Evolutionary conservation across 2,888 invertebrate species (phyloP).

Genomic region (Scaptomyza cyrtandrae): DNA sequence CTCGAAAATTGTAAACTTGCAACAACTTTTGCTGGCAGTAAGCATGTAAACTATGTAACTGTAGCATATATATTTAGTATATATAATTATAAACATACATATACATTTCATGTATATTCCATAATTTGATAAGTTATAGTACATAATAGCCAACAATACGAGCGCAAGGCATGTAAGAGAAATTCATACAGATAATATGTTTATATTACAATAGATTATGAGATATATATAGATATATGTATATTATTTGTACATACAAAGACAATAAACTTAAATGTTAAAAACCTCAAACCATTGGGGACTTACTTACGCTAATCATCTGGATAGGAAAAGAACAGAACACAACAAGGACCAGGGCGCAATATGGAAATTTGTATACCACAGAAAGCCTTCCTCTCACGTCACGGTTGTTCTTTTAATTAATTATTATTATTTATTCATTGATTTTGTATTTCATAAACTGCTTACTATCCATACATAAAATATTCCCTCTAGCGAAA

Average conservation of each 20-base stretch:
- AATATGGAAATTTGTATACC: slow-evolving; percentile 32
- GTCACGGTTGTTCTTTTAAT: background rate
- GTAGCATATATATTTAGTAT: slow-evolving; percentile 43
- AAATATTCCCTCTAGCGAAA: slow-evolving; percentile 1
- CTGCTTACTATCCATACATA: background rate
- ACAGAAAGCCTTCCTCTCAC: slow-evolving; percentile 23
- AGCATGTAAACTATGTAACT: slow-evolving; percentile 81
- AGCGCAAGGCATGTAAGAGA: slow-evolving; percentile 81
- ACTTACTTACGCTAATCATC: slow-evolving; percentile 58
- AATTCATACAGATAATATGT: slow-evolving; percentile 56
- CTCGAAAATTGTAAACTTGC: slow-evolving; percentile 81
- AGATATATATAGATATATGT: slow-evolving; percentile 18
- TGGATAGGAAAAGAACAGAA: slow-evolving; percentile 49
- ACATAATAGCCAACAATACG: slow-evolving; percentile 64
- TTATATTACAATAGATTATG: slow-evolving; percentile 32
- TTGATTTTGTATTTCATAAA: slow-evolving; percentile 1
- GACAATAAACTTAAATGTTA: slow-evolving; percentile 30
- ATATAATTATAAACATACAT: slow-evolving; percentile 22
- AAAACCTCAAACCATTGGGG: slow-evolving; percentile 34
- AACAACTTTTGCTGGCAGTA: slow-evolving; percentile 83
- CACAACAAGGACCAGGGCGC: slow-evolving; percentile 41
- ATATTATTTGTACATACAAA: slow-evolving; percentile 11
- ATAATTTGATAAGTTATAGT: slow-evolving; percentile 27
- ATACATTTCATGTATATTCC: slow-evolving; percentile 40
- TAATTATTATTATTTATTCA: slow-evolving; percentile 1